phyloP scores from a whole-genome alignment of 2,797 vertebrate species.

The Pelodytes ibericus region DNA sequence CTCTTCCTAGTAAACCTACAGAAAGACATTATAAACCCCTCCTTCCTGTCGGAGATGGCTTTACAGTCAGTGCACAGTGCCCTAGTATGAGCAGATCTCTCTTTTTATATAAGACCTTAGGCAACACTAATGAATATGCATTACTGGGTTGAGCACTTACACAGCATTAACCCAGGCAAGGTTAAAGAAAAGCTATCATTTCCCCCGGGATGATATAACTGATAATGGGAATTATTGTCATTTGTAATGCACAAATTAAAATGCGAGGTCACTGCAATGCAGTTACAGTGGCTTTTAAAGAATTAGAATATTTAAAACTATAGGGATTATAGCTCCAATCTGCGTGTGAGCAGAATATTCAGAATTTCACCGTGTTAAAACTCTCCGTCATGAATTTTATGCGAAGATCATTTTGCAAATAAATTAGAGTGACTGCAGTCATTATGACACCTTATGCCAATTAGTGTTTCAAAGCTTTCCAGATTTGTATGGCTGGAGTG shows the following conservation, averaged over 20 bases:
- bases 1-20: background rate
- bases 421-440: conserved; percentile 15
- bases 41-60: conserved; percentile 31
- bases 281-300: background rate
- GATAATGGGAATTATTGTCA: conserved; percentile 26
- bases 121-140: conserved; percentile 34
- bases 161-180: conserved; percentile 18
- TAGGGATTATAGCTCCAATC: background rate
- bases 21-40: conserved; percentile 4
- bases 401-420: conserved; percentile 2
- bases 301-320: background rate
- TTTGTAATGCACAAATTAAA: background rate
- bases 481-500: conserved; percentile 6
- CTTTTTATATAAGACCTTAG: no score
- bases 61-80: conserved; percentile 27
- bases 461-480: conserved; percentile 16
- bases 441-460: conserved; percentile 1
- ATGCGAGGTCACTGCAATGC: background rate
- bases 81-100: background rate
- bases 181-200: conserved; percentile 13
- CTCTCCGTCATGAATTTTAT: no score
- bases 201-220: conserved; percentile 16
- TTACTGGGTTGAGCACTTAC: conserved; percentile 26
- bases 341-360: no score
- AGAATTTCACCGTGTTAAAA: no score